These are phyloP conservation scores for Phthorimaea operculella DNA, from an alignment of 1,140 invertebrate species.

Conservation along the genomic window DNA sequence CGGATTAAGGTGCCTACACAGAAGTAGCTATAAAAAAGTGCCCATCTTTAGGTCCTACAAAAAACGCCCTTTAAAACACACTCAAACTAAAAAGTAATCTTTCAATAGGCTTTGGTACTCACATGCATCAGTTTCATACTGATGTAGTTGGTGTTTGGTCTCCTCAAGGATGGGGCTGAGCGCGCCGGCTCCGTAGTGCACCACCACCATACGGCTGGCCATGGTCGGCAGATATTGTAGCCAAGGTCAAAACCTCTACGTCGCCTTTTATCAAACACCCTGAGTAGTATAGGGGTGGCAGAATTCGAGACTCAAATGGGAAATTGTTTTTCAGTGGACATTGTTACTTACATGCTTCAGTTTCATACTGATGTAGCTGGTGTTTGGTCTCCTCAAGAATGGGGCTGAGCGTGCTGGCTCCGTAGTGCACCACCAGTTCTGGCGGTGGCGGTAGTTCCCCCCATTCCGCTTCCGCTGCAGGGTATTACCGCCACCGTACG, in stretches of 20 bases:
- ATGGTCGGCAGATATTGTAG: too few species aligned
- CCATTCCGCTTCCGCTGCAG: constrained; percentile 25
- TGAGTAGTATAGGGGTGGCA: too few species aligned
- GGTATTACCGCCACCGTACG: too few species aligned
- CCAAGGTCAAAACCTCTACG: too few species aligned
- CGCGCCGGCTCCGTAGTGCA: constrained; percentile 34
- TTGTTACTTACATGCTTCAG: constrained; percentile 46
- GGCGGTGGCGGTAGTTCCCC: constrained; percentile 42
- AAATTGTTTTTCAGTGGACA: too few species aligned
- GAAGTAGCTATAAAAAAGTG: too few species aligned
- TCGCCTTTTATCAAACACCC: too few species aligned
- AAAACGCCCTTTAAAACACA: too few species aligned
- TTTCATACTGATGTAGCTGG: constrained; percentile 52
- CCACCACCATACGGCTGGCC: constrained; percentile 39
- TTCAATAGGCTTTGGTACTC: constrained; percentile 19
- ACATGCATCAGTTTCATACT: constrained; percentile 55
- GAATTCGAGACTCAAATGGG: too few species aligned
- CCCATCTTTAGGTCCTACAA: too few species aligned
- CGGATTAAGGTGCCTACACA: too few species aligned
- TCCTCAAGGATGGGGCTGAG: constrained; percentile 59
- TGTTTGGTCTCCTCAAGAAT: constrained; percentile 54
- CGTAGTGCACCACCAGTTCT: constrained; percentile 45
- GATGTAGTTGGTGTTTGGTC: constrained; percentile 45
- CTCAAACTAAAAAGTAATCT: too few species aligned
- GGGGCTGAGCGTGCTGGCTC: constrained; percentile 39